Percentiles rank a stretch among this genome's conserved stretches.
Conservation (phyloP, 1,140 invertebrate genomes). For the Lucilia cuprina region DNA sequence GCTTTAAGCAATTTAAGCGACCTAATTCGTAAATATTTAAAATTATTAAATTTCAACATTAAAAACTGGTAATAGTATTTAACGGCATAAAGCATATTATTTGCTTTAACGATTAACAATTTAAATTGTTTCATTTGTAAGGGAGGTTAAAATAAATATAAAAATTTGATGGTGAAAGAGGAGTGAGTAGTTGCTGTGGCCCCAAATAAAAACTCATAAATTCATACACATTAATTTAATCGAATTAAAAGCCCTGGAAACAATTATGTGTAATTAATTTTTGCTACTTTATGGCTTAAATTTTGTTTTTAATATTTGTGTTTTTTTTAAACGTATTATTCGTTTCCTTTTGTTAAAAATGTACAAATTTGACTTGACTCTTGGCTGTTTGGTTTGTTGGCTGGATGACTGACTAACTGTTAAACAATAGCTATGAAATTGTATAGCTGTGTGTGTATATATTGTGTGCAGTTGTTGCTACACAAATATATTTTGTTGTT, state of each 20-base stretch:
- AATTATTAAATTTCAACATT: too few relatives aligned
- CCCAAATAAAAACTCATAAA: background rate
- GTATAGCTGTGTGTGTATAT: background rate
- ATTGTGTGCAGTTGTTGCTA: background rate
- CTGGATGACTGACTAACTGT: background rate
- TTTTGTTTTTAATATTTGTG: background rate
- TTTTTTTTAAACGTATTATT: background rate
- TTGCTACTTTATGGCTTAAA: conserved; percentile 31
- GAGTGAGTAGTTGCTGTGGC: background rate
- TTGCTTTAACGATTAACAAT: too few relatives aligned
- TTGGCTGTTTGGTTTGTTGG: background rate
- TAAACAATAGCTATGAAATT: background rate
- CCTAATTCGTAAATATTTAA: too few relatives aligned
- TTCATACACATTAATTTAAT: conserved; percentile 23
- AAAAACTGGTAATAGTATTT: too few relatives aligned
- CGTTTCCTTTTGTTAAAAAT: conserved; percentile 5
- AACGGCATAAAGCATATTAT: too few relatives aligned
- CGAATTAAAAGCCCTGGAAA: conserved; percentile 29
- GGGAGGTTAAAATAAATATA: too few relatives aligned
- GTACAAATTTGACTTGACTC: conserved; percentile 3
- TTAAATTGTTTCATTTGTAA: too few relatives aligned
- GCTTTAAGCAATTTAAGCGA: too few relatives aligned
- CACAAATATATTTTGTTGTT: background rate
- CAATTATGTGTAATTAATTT: conserved; percentile 31
- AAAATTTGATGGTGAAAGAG: background rate